Conservation (phyloP, 2,888 invertebrate species). For the Scelioninae gen. 1 region DNA sequence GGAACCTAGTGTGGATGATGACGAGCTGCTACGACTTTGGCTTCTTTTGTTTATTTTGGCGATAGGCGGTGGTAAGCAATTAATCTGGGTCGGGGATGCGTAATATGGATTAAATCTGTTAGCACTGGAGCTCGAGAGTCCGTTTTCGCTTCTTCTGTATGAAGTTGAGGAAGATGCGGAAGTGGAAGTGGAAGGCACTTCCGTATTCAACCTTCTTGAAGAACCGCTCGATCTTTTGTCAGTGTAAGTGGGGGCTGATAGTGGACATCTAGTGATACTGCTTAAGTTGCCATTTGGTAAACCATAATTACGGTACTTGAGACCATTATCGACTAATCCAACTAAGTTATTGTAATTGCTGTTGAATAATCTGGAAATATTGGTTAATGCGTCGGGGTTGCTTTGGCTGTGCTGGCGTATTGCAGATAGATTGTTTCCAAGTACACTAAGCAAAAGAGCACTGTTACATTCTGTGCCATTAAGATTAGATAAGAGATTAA, state of each 20-base stretch:
- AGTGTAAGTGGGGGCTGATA: slow-evolving; percentile 69
- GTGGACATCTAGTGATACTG: slow-evolving; percentile 75
- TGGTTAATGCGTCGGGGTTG: slow-evolving; percentile 1
- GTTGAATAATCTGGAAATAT: slow-evolving; percentile 26
- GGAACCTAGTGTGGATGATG: neutral
- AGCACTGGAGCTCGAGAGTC: neutral
- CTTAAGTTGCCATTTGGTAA: slow-evolving; percentile 72
- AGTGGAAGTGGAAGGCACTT: slow-evolving; percentile 32
- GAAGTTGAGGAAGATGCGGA: slow-evolving; percentile 8
- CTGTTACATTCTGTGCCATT: no score
- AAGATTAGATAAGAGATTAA: no score
- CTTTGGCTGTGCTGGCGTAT: slow-evolving; percentile 55
- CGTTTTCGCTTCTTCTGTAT: slow-evolving; percentile 34
- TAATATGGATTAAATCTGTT: slow-evolving; percentile 8
- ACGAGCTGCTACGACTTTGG: slow-evolving; percentile 3
- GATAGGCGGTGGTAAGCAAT: slow-evolving; percentile 41
- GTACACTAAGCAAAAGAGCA: slow-evolving; percentile 67
- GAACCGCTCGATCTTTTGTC: slow-evolving; percentile 5
- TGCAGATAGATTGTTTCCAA: slow-evolving; percentile 71
- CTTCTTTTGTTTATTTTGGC: slow-evolving; percentile 52
- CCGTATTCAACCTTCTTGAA: slow-evolving; percentile 24
- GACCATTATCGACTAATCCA: slow-evolving; percentile 80
- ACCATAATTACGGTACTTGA: slow-evolving; percentile 75
- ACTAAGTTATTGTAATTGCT: slow-evolving; percentile 69
- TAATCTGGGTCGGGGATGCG: slow-evolving; percentile 5